Evolutionary conservation across 2,113 vertebrate species (phyloP).

Genomic region (Brachirus orientalis): DNA sequence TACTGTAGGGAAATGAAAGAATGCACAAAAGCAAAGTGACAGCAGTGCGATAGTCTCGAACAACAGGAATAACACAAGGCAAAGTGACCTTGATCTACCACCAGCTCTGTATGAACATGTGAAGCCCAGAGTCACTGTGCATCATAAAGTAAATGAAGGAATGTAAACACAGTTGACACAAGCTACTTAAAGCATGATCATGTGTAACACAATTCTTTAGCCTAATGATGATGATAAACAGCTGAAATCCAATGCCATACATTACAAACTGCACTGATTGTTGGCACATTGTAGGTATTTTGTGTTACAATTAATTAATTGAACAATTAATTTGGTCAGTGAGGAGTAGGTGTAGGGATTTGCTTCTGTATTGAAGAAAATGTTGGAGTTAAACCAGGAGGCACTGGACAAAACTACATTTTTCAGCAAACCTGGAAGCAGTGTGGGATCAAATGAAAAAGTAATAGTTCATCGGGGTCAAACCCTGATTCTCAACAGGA

Average conservation of each 20-base stretch:
- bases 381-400: too few relatives aligned
- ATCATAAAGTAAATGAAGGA: slow-evolving; percentile 2
- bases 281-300: neutral
- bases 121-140: too few relatives aligned
- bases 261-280: neutral
- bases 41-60: too few relatives aligned
- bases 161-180: neutral
- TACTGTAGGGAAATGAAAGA: too few relatives aligned
- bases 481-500: too few relatives aligned
- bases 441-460: too few relatives aligned
- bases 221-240: neutral
- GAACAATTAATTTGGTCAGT: neutral
- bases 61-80: too few relatives aligned
- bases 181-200: neutral
- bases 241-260: neutral
- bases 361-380: neutral
- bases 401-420: neutral
- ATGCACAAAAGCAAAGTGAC: neutral
- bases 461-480: too few relatives aligned
- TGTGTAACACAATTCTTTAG: neutral
- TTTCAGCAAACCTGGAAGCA: too few relatives aligned
- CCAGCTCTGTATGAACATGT: too few relatives aligned
- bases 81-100: too few relatives aligned
- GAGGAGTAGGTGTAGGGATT: neutral
- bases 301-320: neutral